Evolutionary conservation across 2,797 vertebrate genomes (phyloP).

Genomic region (Adrianichthys oophorus): DNA sequence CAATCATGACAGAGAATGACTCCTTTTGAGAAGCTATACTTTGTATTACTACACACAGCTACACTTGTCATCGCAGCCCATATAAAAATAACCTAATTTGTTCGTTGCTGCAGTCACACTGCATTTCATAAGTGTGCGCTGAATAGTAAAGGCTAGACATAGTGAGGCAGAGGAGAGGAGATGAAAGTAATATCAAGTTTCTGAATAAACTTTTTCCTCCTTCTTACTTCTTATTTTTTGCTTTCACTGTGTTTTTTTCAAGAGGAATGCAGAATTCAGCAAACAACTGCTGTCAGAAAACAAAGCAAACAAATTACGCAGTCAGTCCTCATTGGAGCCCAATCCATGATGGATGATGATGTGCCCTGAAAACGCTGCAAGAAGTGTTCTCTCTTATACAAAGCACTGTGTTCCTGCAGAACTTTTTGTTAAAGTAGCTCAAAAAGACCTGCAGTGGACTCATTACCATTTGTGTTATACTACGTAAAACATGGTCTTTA

Average conservation of each 20-base stretch:
- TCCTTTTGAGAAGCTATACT: constrained; percentile 24
- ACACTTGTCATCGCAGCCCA: constrained; percentile 17
- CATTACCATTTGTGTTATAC: constrained; percentile 34
- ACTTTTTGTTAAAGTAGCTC: constrained; percentile 24
- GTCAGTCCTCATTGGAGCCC: constrained; percentile 57
- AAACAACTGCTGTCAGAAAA: constrained; percentile 68
- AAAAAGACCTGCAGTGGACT: constrained; percentile 34
- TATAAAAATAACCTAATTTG: constrained; percentile 42
- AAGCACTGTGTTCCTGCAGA: constrained; percentile 40
- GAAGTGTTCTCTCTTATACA: constrained; percentile 41
- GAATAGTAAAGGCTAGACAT: constrained; percentile 27
- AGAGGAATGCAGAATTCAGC: constrained; percentile 54
- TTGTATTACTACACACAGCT: constrained; percentile 16
- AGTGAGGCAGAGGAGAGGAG: constrained; percentile 23
- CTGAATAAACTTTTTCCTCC: constrained; percentile 36
- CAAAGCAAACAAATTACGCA: constrained; percentile 69
- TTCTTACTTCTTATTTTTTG: constrained; percentile 1
- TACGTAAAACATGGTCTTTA: constrained; percentile 26
- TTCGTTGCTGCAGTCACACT: constrained; percentile 37
- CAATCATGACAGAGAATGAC: constrained; percentile 17
- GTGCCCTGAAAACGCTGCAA: constrained; percentile 50
- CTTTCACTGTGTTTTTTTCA: constrained; percentile 37
- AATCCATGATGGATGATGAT: constrained; percentile 61
- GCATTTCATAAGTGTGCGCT: constrained; percentile 20
- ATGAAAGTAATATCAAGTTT: constrained; percentile 46